Base-by-base conservation (phyloP, 2,113 vertebrate species). In the Salvator merianae region DNA sequence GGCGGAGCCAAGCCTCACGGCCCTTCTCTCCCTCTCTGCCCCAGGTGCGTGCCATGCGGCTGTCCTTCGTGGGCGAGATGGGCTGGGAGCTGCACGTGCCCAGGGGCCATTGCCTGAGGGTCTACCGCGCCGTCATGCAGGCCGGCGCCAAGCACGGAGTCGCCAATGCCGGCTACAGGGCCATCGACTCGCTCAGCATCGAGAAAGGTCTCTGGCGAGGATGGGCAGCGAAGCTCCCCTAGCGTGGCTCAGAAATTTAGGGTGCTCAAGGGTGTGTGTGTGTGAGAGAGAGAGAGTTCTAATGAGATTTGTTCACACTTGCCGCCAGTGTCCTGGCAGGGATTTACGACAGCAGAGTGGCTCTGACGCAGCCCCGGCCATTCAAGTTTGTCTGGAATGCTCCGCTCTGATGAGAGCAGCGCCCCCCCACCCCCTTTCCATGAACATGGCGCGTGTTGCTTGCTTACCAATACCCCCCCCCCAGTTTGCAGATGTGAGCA, bases 71-170 rank as follows among this genome's bases (percentile, higher is more conserved):
- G 0, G 99, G 98, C 0, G 98, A 99, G 95, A 94, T 99, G 90
- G 99, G 98, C 89, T 99, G 99, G 99, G 99, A 99, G 96, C 95
- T 99, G 88, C 98, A 99, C 40, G 90, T 98, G 69, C 98, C 98
- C 68, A 91, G 81, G 91, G 90, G 82, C 0, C 95, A 97, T 81
- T 99, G 98, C 1, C 91, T 98, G 65, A 95, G 95, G 0, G 98
- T 99, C 84, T 99, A 99, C 91, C 91, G 30, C 1, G 97, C 98
- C 0, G 95, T 99, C 95, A 98, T 98, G 98, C 84, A 96, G 0
- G 97, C 96, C 0, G 99, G 99, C 0, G 95, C 96, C 86, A 97
- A 95, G 85, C 94, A 97, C 0, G 95, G 97, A 79, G 96, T 98
- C 10, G 59, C 95, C 92, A 98, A 99, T 3, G 97, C 98, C 0